Base-by-base conservation (phyloP, 2,888 invertebrate species). In the Pegoplata infirma region DNA sequence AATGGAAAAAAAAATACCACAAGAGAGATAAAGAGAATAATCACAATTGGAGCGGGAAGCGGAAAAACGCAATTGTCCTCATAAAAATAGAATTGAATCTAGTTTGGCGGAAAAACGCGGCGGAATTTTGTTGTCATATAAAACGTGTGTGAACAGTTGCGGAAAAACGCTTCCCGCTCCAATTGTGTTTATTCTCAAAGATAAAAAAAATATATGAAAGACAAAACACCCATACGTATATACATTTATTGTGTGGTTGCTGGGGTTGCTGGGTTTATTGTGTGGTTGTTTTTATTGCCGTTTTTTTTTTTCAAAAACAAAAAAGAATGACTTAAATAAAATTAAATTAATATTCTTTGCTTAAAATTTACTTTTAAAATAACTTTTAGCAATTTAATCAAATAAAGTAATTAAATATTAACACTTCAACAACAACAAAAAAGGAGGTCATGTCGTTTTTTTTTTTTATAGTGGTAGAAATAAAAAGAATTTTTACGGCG, bases 381-480 rank as follows among this genome's bases (percentile, higher is more conserved):
- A 10, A 19, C 19, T 16, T 49, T 47, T 51, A 2, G 5, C 23
- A n/a, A 32, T 10, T 49, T 5, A 58, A 25, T 17, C 40, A 21
- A 19, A 49, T n/a, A 12, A 49, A 49, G n/a, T 23, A 19, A 21
- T 49, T 49, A 21, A 32, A 59, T 12, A 46, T 44, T 40, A 64
- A 63, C 32, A 73, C 46, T 32, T 14, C 36, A 40, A 4, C 36
- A 40, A 40, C 12, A 36, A 36, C 36, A 36, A 67, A 73, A n/a
- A 77, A 78, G 64, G 78, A 74, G 78, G 78, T 78, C 78, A 78
- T 68, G 69, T 69, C 69, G 49, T 63, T 76, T 76, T n/a, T n/a
- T n/a, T n/a, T n/a, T n/a, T n/a, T 64, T 61, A 58, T 49, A 40
- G 55, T 73, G 68, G 49, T 58, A 68, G 66, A 49, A 53, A 36